Conservation (phyloP, 2,797 vertebrate species). For the Macropodus opercularis region DNA sequence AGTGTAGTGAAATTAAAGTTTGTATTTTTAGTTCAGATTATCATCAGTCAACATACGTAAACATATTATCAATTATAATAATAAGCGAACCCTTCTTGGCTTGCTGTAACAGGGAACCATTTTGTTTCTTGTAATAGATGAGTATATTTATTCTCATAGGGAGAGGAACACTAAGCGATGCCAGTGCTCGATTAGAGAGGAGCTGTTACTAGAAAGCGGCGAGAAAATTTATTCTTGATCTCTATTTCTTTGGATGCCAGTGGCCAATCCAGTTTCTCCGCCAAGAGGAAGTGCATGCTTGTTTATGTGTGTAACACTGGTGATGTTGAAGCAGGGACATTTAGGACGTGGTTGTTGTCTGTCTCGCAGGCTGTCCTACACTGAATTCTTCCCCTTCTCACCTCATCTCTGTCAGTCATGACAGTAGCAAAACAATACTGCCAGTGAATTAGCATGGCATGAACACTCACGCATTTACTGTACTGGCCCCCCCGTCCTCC, state of each 20-base stretch:
- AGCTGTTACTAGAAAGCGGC: constrained; percentile 70
- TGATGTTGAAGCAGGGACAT: constrained; percentile 25
- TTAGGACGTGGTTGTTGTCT: constrained; percentile 48
- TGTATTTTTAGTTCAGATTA: constrained; percentile 52
- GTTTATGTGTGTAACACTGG: constrained; percentile 25
- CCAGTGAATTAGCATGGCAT: constrained; percentile 60
- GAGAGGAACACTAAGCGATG: constrained; percentile 61
- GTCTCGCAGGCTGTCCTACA: constrained; percentile 34
- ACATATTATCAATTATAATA: constrained; percentile 51
- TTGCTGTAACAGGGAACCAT: constrained; percentile 51
- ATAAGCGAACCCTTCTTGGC: constrained; percentile 55
- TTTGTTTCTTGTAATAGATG: constrained; percentile 71
- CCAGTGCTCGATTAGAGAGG: constrained; percentile 68
- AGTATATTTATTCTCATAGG: constrained; percentile 69
- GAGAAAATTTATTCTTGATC: constrained; percentile 70
- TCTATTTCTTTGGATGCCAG: constrained; percentile 46
- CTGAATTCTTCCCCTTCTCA: constrained; percentile 41
- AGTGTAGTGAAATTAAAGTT: constrained; percentile 27
- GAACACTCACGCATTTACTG: constrained; percentile 53
- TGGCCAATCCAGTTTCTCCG: constrained; percentile 45
- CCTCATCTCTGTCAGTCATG: constrained; percentile 31
- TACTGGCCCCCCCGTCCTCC: constrained; percentile 29
- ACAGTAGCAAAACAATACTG: constrained; percentile 51
- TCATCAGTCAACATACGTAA: too few relatives aligned
- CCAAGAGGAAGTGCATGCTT: constrained; percentile 33